Evolutionary conservation across 1,140 invertebrate species (phyloP).

Genomic region (Microplitis mediator): DNA sequence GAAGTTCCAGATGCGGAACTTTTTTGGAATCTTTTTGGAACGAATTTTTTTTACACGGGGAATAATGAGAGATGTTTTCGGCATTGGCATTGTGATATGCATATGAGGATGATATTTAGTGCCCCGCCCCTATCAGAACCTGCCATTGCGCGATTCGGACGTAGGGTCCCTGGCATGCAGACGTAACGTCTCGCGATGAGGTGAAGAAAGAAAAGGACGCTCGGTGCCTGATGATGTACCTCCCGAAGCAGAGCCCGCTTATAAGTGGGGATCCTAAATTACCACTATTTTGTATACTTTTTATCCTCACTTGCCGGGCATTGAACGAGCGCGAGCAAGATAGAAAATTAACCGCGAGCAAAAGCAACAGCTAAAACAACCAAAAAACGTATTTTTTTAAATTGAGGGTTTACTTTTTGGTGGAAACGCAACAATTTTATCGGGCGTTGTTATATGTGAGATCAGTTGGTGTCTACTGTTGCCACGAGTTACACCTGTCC

Average conservation of each 20-base stretch:
- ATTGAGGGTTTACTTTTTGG: slow-evolving; percentile 56
- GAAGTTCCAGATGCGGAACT: too few relatives aligned
- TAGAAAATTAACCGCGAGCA: slow-evolving; percentile 16
- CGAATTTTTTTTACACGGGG: too few relatives aligned
- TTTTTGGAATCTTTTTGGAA: too few relatives aligned
- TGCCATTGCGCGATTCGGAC: slow-evolving; percentile 27
- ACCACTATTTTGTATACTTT: slow-evolving; percentile 59
- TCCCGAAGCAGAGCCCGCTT: slow-evolving; percentile 28
- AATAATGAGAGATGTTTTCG: background rate
- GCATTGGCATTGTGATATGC: background rate
- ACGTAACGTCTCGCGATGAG: too few relatives aligned
- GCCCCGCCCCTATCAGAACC: slow-evolving; percentile 5
- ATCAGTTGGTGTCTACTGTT: slow-evolving; percentile 58
- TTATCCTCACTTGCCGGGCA: slow-evolving; percentile 38
- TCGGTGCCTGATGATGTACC: slow-evolving; percentile 26
- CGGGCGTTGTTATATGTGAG: slow-evolving; percentile 56
- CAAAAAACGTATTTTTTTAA: slow-evolving; percentile 21
- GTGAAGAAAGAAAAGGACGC: background rate
- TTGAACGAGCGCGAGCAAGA: background rate
- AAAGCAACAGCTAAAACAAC: slow-evolving; percentile 27
- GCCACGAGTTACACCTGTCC: slow-evolving; percentile 57
- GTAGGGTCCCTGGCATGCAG: slow-evolving; percentile 1
- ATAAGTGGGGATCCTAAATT: slow-evolving; percentile 52
- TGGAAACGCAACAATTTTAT: slow-evolving; percentile 62
- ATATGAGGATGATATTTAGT: background rate